phyloP scores from a whole-genome alignment of 92 coral and sea anemone species.

The Diadumene lineata region DNA sequence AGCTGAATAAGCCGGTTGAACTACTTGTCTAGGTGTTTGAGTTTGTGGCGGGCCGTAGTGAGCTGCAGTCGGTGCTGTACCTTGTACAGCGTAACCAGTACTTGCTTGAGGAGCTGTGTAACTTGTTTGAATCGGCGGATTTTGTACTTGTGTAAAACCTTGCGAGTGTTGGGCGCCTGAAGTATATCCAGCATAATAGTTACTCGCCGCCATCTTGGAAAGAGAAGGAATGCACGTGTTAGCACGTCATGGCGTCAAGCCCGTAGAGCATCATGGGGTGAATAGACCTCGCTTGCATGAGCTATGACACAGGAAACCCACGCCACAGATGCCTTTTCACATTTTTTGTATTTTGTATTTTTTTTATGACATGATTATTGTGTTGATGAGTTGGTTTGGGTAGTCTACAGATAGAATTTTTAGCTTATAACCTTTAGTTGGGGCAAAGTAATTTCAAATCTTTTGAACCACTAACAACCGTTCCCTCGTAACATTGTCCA shows the following conservation, averaged over 20 bases:
- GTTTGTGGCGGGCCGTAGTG: slow-evolving; percentile 94
- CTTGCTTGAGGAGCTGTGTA: slow-evolving; percentile 91
- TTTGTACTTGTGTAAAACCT: slow-evolving; percentile 93
- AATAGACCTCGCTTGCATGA: not conserved
- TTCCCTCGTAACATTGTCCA: too few species aligned
- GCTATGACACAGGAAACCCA: slow-evolving; percentile 25
- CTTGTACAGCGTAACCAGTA: slow-evolving; percentile 93
- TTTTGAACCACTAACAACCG: too few species aligned
- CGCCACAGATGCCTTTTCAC: too few species aligned
- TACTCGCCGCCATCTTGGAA: slow-evolving; percentile 96
- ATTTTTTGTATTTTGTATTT: too few species aligned
- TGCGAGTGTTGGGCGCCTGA: slow-evolving; percentile 98
- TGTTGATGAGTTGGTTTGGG: too few species aligned
- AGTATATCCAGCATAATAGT: slow-evolving; percentile 92
- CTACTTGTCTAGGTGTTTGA: slow-evolving; percentile 74
- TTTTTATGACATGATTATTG: too few species aligned
- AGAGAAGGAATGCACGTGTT: slow-evolving; percentile 78
- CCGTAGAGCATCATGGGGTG: slow-evolving; percentile 19
- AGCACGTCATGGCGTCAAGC: slow-evolving; percentile 54
- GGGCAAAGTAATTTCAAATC: too few species aligned
- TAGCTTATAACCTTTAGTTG: too few species aligned
- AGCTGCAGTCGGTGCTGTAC: slow-evolving; percentile 84
- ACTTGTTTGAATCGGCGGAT: slow-evolving; percentile 95
- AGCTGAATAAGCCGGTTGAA: slow-evolving; percentile 80
- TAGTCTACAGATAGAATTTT: too few species aligned